A percentile compares a stretch with the other conserved stretches of the same genome.
Evolutionary conservation across 2,888 invertebrate species (phyloP).

Genomic region (Cataglyphis cursor): DNA sequence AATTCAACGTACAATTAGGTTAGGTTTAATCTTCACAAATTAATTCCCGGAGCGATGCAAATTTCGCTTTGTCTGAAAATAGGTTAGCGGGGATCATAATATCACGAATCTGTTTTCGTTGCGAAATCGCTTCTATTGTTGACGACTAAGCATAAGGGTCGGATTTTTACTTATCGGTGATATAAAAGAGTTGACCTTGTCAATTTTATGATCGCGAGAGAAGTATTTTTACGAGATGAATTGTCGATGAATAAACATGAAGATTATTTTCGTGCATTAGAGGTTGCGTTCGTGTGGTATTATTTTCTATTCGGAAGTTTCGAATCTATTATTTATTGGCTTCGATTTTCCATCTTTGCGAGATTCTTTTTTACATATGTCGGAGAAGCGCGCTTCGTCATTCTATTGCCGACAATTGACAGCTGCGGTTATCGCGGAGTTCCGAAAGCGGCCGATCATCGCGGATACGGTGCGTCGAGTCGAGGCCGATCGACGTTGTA

Average conservation of each 20-base stretch:
- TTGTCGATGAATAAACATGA: neutral
- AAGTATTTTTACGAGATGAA: neutral
- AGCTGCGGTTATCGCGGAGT: conserved; percentile 14
- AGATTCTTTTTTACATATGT: neutral
- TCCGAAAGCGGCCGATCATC: conserved; percentile 41
- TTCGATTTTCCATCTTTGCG: neutral
- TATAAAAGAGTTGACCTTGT: neutral
- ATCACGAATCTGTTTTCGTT: neutral
- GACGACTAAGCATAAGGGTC: neutral
- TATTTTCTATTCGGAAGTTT: neutral
- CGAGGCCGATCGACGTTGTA: conserved; percentile 65
- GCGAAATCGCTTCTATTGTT: neutral
- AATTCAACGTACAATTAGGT: neutral
- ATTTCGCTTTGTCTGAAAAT: neutral
- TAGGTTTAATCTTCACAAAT: neutral
- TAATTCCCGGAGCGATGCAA: neutral
- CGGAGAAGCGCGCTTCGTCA: neutral
- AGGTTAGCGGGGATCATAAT: neutral
- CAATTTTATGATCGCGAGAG: neutral
- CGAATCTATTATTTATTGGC: neutral
- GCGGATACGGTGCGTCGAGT: conserved; percentile 33
- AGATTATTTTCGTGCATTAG: neutral
- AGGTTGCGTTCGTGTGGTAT: neutral
- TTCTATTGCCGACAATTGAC: neutral
- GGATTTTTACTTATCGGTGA: neutral